A percentile compares a stretch with the other conserved stretches of the same genome.
phyloP scores from a whole-genome alignment of 2,797 vertebrate genomes.

The Chlorospingus flavigularis region DNA sequence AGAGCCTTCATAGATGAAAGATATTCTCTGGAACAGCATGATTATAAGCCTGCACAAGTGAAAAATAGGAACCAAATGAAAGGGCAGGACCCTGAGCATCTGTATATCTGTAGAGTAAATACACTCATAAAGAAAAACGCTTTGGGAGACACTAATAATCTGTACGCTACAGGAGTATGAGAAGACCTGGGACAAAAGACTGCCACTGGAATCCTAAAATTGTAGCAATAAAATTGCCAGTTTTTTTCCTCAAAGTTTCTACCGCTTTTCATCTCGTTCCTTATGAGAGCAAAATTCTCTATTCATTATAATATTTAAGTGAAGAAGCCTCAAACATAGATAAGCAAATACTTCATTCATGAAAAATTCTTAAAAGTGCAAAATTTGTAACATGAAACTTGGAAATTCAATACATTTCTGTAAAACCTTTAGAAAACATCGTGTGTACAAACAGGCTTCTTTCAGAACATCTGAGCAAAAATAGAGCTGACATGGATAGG shows the following conservation, averaged over 20 bases:
- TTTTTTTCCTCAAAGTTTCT: slow-evolving; percentile 1
- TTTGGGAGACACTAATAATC: slow-evolving; percentile 42
- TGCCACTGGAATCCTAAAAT: slow-evolving; percentile 21
- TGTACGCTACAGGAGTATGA: not conserved
- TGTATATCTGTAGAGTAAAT: slow-evolving; percentile 51
- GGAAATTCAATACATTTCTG: not conserved
- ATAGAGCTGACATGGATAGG: not conserved
- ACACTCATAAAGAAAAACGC: not conserved
- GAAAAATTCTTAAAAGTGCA: not conserved
- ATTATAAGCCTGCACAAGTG: slow-evolving; percentile 16
- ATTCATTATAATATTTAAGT: not conserved
- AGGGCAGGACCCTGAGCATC: slow-evolving; percentile 17
- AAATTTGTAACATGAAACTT: not conserved
- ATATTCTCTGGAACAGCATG: not conserved
- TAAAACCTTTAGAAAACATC: not conserved
- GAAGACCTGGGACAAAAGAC: slow-evolving; percentile 6
- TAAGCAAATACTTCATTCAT: not conserved
- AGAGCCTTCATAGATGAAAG: slow-evolving; percentile 4
- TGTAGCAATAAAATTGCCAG: slow-evolving; percentile 15
- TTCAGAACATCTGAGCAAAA: not conserved
- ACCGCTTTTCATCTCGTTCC: not conserved
- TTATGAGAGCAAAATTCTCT: not conserved
- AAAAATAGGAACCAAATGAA: slow-evolving; percentile 33
- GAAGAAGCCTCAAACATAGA: not conserved
- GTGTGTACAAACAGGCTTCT: not conserved